These are phyloP conservation scores for Neoascia interrupta DNA, from an alignment of 2,888 invertebrate species.

Conservation along the genomic window DNA sequence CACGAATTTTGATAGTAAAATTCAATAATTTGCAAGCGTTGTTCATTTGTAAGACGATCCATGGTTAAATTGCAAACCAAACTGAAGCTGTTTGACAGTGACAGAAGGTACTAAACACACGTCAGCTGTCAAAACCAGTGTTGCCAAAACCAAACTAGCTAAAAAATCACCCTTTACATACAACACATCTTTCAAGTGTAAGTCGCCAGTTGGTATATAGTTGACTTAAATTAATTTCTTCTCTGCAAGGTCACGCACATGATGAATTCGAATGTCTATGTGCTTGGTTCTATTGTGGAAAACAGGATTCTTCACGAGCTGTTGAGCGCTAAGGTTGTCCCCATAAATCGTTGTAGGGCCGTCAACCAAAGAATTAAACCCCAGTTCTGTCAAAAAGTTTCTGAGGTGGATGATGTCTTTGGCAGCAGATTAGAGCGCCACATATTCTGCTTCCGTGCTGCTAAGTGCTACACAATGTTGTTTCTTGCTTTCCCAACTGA, in stretches of 20 bases:
- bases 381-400: not conserved
- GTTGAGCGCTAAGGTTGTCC: constrained; percentile 20
- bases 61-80: too few species aligned
- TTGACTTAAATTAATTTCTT: not conserved
- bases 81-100: too few species aligned
- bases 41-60: too few species aligned
- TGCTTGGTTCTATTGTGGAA: constrained; percentile 8
- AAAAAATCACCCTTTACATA: not conserved
- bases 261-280: constrained; percentile 13
- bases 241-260: not conserved
- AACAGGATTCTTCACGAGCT: constrained; percentile 3
- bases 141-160: too few species aligned
- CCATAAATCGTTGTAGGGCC: not conserved
- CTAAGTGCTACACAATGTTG: constrained; percentile 27
- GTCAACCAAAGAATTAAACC: not conserved
- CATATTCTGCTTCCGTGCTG: too few species aligned
- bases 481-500: constrained; percentile 40
- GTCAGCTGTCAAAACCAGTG: too few species aligned
- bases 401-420: constrained; percentile 23
- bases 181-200: constrained; percentile 25
- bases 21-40: too few species aligned
- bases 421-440: constrained; percentile 1
- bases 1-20: too few species aligned
- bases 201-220: not conserved
- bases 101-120: too few species aligned